These are phyloP conservation scores for Campaea margaritaria DNA, from an alignment of 2,888 invertebrate genomes.

Conservation along the genomic window DNA sequence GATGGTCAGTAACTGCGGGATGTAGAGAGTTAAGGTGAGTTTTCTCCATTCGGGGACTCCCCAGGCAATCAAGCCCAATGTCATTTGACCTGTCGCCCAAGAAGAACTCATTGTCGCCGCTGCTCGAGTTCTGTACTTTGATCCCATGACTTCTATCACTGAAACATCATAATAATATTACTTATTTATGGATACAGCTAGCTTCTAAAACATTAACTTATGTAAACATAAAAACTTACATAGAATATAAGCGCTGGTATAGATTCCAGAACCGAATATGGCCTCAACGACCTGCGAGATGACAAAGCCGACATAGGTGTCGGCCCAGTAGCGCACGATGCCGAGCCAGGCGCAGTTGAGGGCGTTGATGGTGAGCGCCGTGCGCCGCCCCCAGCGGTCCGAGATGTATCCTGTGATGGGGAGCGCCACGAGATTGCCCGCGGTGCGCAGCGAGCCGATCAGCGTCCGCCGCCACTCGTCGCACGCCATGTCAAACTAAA, in stretches of 20 bases:
- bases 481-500: too few species aligned
- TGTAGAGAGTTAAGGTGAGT: constrained; percentile 87
- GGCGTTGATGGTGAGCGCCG: constrained; percentile 84
- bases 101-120: constrained; percentile 89
- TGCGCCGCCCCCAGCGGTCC: constrained; percentile 89
- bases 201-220: too few species aligned
- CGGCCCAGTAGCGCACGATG: constrained; percentile 83
- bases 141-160: constrained; percentile 91
- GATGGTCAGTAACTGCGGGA: constrained; percentile 88
- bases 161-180: too few species aligned
- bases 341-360: constrained; percentile 88
- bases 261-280: constrained; percentile 87
- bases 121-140: constrained; percentile 88
- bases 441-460: constrained; percentile 89
- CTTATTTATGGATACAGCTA: too few species aligned
- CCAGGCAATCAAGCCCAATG: constrained; percentile 89
- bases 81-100: constrained; percentile 89
- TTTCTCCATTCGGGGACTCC: constrained; percentile 88
- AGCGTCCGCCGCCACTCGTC: constrained; percentile 89
- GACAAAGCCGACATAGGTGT: constrained; percentile 88
- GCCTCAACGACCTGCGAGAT: constrained; percentile 89
- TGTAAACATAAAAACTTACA: constrained; percentile 78
- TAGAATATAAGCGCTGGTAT: constrained; percentile 88
- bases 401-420: constrained; percentile 89
- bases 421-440: too few species aligned